phyloP scores from a whole-genome alignment of 2,113 vertebrate species.

The Urocitellus parryii region DNA sequence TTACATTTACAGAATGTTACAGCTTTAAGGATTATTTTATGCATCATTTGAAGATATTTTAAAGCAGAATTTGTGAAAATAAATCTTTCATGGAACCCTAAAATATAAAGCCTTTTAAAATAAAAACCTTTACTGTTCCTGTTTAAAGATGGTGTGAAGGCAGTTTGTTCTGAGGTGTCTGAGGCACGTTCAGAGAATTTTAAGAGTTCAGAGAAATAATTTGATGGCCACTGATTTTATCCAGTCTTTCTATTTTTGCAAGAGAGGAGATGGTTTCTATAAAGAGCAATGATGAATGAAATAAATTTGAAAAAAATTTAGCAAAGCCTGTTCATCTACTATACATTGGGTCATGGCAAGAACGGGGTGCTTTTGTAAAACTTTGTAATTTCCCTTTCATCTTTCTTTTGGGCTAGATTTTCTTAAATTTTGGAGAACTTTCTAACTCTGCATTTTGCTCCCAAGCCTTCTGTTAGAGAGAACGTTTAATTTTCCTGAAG shows the following conservation, averaged over 20 bases:
- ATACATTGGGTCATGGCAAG: background rate
- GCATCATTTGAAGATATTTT: slow-evolving; percentile 10
- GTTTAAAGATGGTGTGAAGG: background rate
- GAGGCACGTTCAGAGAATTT: background rate
- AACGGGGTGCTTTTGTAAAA: background rate
- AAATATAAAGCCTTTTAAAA: background rate
- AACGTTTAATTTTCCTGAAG: slow-evolving; percentile 45
- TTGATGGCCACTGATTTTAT: background rate
- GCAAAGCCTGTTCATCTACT: background rate
- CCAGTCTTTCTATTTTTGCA: background rate
- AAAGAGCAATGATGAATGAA: background rate
- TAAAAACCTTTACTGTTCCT: background rate
- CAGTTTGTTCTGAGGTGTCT: background rate
- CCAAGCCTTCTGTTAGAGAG: background rate
- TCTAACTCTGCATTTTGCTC: slow-evolving; percentile 53
- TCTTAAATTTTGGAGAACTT: slow-evolving; percentile 1
- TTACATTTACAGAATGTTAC: background rate
- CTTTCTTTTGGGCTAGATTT: background rate
- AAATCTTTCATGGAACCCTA: background rate
- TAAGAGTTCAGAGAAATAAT: background rate
- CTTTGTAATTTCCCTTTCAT: background rate
- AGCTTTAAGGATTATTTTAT: slow-evolving; percentile 45
- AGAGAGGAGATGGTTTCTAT: slow-evolving; percentile 20
- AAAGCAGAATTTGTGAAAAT: slow-evolving; percentile 32
- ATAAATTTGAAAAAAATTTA: background rate